These are phyloP conservation scores for Octopus sinensis DNA, from an alignment of 1,140 invertebrate species.

Conservation along the genomic window DNA sequence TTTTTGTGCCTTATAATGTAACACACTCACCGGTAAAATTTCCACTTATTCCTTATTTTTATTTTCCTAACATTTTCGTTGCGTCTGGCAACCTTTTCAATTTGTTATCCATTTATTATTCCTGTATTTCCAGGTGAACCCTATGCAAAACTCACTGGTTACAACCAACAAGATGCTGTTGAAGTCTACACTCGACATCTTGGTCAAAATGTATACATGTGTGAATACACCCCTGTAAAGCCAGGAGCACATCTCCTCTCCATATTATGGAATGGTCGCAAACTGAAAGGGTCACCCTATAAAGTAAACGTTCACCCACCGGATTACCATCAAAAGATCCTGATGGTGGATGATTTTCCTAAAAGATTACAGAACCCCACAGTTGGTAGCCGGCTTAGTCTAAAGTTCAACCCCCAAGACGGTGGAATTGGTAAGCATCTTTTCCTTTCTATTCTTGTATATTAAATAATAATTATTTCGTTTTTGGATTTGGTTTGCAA, in stretches of 20 bases:
- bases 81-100: too few relatives aligned
- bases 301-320: background rate
- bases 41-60: too few relatives aligned
- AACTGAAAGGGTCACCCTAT: background rate
- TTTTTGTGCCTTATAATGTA: too few relatives aligned
- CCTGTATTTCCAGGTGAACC: background rate
- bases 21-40: too few relatives aligned
- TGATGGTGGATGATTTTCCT: background rate
- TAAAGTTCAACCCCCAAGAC: background rate
- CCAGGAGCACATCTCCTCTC: background rate
- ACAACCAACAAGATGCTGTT: background rate
- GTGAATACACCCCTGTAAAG: background rate
- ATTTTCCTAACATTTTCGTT: too few relatives aligned
- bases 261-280: background rate
- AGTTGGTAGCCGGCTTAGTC: background rate
- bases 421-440: background rate
- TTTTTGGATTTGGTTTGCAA: too few relatives aligned
- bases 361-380: background rate
- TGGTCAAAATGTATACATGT: background rate
- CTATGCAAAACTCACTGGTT: background rate
- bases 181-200: background rate
- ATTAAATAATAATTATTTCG: too few relatives aligned
- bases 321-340: background rate
- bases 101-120: background rate
- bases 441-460: background rate